These are phyloP conservation scores for Carpatolechia fugitivella DNA, from an alignment of 2,888 invertebrate genomes.

Conservation along the genomic window DNA sequence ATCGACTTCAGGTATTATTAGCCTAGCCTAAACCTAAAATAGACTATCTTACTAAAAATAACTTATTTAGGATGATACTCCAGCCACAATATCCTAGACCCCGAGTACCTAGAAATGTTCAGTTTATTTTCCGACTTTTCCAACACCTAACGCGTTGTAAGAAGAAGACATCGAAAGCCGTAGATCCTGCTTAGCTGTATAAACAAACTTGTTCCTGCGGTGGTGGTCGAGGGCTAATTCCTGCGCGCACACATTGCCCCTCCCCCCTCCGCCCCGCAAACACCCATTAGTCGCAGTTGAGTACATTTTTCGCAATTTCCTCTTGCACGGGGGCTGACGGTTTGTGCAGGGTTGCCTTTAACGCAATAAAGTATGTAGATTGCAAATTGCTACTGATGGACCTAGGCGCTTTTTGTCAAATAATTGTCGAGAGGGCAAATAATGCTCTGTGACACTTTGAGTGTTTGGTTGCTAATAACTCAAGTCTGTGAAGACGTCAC, in stretches of 20 bases:
- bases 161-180: not conserved
- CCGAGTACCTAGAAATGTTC: not conserved
- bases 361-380: no score
- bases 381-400: no score
- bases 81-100: no score
- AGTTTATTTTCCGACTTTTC: not conserved
- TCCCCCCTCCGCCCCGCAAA: slow-evolving; percentile 26
- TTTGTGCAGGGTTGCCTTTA: not conserved
- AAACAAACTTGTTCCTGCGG: not conserved
- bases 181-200: slow-evolving; percentile 1
- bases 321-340: slow-evolving; percentile 11
- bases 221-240: not conserved
- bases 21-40: no score
- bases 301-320: slow-evolving; percentile 53
- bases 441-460: no score
- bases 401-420: no score
- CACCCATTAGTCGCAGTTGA: slow-evolving; percentile 40
- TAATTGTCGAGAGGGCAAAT: no score
- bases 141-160: not conserved
- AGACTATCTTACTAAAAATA: no score
- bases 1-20: no score
- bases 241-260: not conserved
- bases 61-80: no score
- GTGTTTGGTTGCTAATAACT: no score
- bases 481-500: no score